Evolutionary conservation across 2,888 invertebrate species (phyloP).

Genomic region (Phyllotreta cruciferae): DNA sequence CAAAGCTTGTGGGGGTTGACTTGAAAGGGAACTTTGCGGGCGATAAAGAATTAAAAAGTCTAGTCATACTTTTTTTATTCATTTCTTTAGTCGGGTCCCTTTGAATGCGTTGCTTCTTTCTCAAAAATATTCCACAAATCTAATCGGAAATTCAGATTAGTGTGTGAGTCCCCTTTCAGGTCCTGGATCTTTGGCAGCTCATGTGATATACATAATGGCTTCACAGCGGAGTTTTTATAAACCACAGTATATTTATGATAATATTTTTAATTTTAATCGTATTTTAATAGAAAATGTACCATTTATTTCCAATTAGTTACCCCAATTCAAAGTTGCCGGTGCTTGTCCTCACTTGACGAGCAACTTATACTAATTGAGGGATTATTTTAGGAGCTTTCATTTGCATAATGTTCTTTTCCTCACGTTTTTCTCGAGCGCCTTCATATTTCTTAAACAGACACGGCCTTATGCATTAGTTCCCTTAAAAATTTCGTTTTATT

Average conservation of each 20-base stretch:
- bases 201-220: constrained; percentile 26
- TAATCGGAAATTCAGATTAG: constrained; percentile 38
- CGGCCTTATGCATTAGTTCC: neutral
- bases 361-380: constrained; percentile 42
- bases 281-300: neutral
- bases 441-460: constrained; percentile 25
- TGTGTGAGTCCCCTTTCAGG: constrained; percentile 20
- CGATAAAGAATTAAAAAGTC: constrained; percentile 33
- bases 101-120: constrained; percentile 26
- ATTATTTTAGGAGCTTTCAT: constrained; percentile 45
- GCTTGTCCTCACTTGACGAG: constrained; percentile 29
- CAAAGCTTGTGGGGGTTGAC: too few relatives aligned
- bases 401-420: constrained; percentile 43
- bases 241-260: neutral
- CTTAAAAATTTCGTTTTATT: constrained; percentile 1
- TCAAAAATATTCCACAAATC: constrained; percentile 21
- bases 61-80: constrained; percentile 27
- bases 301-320: constrained; percentile 11
- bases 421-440: constrained; percentile 33
- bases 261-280: neutral
- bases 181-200: constrained; percentile 22
- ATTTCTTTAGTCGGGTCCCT: constrained; percentile 22
- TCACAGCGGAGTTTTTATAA: constrained; percentile 11
- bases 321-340: constrained; percentile 24
- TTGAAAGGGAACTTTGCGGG: constrained; percentile 4